Conservation (phyloP, 2,113 vertebrate species). For the Misgurnus mizolepis region DNA sequence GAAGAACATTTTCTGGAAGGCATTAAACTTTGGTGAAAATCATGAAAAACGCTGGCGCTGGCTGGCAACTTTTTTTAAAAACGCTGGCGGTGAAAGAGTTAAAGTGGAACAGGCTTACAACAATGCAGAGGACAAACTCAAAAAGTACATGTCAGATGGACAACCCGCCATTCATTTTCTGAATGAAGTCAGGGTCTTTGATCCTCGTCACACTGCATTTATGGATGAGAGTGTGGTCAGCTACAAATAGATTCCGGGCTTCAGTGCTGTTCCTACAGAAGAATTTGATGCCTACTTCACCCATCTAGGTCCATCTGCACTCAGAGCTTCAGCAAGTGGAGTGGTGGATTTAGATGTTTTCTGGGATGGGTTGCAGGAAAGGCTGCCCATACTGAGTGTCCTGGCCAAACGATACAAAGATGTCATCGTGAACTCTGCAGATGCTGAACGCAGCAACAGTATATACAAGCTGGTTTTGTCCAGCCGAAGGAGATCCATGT, state of each 20-base stretch:
- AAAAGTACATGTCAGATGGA: constrained; percentile 39
- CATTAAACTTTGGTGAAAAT: no score
- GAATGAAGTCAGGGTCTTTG: constrained; percentile 34
- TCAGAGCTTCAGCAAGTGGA: not conserved
- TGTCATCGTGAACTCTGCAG: not conserved
- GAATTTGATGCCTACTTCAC: constrained; percentile 6
- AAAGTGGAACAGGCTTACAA: no score
- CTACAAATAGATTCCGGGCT: constrained; percentile 35
- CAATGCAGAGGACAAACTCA: no score
- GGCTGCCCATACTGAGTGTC: not conserved
- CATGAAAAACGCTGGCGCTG: no score
- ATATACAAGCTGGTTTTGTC: constrained; percentile 4
- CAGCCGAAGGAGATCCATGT: not conserved
- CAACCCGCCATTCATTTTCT: constrained; percentile 36
- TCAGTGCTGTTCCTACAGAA: constrained; percentile 19
- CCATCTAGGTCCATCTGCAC: constrained; percentile 6
- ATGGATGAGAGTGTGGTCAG: constrained; percentile 8
- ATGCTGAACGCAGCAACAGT: not conserved
- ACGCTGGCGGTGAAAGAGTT: no score
- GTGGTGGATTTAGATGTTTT: not conserved
- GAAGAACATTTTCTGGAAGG: no score
- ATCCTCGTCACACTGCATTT: constrained; percentile 32
- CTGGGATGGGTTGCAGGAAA: not conserved
- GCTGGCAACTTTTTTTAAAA: no score
- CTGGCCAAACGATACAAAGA: not conserved